Conservation (phyloP, 64 coral and sea anemone genomes). For the Stichodactyla mertensii region DNA sequence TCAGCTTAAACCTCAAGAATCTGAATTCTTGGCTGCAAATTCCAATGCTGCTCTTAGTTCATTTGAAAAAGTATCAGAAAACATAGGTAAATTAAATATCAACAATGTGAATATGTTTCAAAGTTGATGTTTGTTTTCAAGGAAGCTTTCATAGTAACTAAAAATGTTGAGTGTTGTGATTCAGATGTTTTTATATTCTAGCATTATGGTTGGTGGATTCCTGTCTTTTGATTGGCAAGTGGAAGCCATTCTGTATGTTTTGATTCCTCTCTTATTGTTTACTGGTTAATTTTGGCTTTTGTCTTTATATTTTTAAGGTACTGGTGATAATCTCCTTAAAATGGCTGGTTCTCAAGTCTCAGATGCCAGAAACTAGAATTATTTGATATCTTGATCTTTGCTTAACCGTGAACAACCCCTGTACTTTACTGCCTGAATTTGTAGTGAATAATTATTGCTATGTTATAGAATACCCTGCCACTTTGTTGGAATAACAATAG, state of each 20-base stretch:
- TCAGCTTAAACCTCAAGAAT: conserved; percentile 94
- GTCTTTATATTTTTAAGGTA: conserved; percentile 35
- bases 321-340: conserved; percentile 81
- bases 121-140: no score
- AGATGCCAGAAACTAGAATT: conserved; percentile 78
- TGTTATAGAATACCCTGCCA: no score
- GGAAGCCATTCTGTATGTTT: not conserved
- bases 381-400: not conserved
- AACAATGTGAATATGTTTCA: no score
- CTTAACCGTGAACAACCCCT: no score
- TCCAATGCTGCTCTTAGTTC: conserved; percentile 88
- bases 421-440: no score
- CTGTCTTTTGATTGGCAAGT: not conserved
- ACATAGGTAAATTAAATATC: conserved; percentile 55
- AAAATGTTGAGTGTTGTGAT: no score
- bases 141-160: no score
- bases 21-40: conserved; percentile 83
- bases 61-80: conserved; percentile 99
- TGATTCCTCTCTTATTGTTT: not conserved
- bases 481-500: no score
- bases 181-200: no score
- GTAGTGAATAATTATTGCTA: no score
- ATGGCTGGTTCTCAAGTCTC: conserved; percentile 98
- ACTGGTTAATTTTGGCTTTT: not conserved
- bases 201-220: no score